A percentile compares a stretch with the other conserved stretches of the same genome.
Evolutionary conservation across 2,888 invertebrate species (phyloP).

Genomic region (Melieria omissa): DNA sequence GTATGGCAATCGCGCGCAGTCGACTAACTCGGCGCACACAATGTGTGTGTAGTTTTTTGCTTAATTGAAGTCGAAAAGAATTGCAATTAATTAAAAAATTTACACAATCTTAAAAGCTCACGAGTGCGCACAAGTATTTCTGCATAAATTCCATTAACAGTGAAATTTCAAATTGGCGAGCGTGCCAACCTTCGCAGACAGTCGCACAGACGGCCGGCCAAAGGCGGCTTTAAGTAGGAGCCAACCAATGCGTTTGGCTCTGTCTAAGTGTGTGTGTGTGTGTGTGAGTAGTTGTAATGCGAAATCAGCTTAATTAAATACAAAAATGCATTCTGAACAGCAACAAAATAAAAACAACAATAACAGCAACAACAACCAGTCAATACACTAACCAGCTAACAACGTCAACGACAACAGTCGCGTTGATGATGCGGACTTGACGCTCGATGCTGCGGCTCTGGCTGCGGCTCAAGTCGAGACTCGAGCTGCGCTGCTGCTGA

Average conservation of each 20-base stretch:
- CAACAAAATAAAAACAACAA: constrained; percentile 11
- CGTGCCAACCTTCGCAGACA: not conserved
- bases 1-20: too few relatives aligned
- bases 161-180: too few relatives aligned
- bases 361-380: not conserved
- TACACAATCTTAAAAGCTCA: not conserved
- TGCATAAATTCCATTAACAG: too few relatives aligned
- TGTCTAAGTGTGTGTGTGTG: not conserved
- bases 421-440: not conserved
- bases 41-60: too few relatives aligned
- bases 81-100: constrained; percentile 28
- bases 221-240: not conserved
- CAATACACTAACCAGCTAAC: not conserved
- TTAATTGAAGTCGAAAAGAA: constrained; percentile 13
- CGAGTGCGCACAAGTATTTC: not conserved
- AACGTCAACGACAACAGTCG: not conserved
- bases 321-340: constrained; percentile 42
- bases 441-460: too few relatives aligned
- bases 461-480: constrained; percentile 15
- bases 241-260: not conserved
- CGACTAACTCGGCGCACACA: too few relatives aligned
- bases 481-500: not conserved
- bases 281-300: not conserved
- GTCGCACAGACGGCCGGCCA: not conserved
- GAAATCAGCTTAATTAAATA: constrained; percentile 47